phyloP scores from a whole-genome alignment of 2,888 invertebrate species.

The Hypselothyrea guttata region DNA sequence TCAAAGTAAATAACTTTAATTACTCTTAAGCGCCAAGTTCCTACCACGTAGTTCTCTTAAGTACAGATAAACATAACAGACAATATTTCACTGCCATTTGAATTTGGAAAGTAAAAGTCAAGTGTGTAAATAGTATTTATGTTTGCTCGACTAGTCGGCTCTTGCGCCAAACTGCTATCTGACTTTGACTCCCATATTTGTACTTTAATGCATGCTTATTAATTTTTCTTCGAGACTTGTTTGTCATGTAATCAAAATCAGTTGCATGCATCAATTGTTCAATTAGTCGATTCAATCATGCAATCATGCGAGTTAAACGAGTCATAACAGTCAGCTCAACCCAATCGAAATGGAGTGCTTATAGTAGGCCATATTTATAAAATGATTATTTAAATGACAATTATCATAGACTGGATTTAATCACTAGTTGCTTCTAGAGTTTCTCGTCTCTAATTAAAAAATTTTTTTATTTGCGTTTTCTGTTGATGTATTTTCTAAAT shows the following conservation, averaged over 20 bases:
- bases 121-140: slow-evolving; percentile 22
- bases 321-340: not conserved
- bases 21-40: slow-evolving; percentile 1
- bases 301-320: slow-evolving; percentile 57
- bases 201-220: slow-evolving; percentile 24
- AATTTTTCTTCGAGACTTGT: slow-evolving; percentile 48
- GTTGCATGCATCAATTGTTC: slow-evolving; percentile 72
- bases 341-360: slow-evolving; percentile 16
- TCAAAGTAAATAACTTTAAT: too few species aligned
- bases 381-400: too few species aligned
- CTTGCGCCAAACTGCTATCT: slow-evolving; percentile 42
- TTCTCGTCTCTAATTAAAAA: too few species aligned
- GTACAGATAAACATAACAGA: slow-evolving; percentile 27
- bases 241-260: slow-evolving; percentile 71
- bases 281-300: slow-evolving; percentile 70
- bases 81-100: slow-evolving; percentile 57
- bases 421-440: too few species aligned
- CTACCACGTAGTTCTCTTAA: slow-evolving; percentile 5
- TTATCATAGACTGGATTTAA: too few species aligned
- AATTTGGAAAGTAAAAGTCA: slow-evolving; percentile 69
- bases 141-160: slow-evolving; percentile 36
- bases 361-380: too few species aligned
- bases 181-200: slow-evolving; percentile 28
- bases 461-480: too few species aligned
- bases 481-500: too few species aligned